Evolutionary conservation across 92 coral and sea anemone genomes (phyloP).

Genomic region (Palythoa grandiflora): DNA sequence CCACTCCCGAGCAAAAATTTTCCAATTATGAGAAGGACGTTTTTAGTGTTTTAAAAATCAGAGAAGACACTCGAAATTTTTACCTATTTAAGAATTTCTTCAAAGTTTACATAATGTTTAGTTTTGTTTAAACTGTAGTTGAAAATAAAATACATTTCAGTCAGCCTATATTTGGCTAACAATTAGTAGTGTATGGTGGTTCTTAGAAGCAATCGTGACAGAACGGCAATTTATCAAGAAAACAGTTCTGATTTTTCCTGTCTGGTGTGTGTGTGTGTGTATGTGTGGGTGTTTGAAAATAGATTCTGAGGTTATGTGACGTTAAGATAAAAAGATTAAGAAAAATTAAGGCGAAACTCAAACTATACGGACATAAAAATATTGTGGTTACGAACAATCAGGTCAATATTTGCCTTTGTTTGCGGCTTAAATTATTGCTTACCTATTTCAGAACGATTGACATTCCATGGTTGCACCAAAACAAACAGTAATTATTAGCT

Average conservation of each 20-base stretch:
- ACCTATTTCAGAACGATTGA: neutral
- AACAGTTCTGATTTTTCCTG: too few relatives aligned
- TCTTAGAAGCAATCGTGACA: too few relatives aligned
- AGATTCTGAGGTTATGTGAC: neutral
- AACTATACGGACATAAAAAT: neutral
- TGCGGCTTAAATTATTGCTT: neutral
- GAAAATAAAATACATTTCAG: conserved; percentile 18
- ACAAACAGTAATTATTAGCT: neutral
- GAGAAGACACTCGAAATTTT: neutral
- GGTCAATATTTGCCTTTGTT: neutral
- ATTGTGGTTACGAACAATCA: neutral
- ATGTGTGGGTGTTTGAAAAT: too few relatives aligned
- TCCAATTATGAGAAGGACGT: neutral
- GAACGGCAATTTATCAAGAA: too few relatives aligned
- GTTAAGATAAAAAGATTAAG: neutral
- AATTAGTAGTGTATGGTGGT: neutral
- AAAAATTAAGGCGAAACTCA: neutral
- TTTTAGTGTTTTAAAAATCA: neutral
- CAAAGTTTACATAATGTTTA: neutral
- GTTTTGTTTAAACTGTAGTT: neutral
- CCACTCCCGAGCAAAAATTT: conserved; percentile 11
- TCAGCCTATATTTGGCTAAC: neutral
- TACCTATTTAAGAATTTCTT: neutral
- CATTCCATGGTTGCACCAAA: conserved; percentile 27
- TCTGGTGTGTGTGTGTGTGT: too few relatives aligned